phyloP scores from a whole-genome alignment of 1,140 invertebrate genomes.

The Drosophila lacteicornis region DNA sequence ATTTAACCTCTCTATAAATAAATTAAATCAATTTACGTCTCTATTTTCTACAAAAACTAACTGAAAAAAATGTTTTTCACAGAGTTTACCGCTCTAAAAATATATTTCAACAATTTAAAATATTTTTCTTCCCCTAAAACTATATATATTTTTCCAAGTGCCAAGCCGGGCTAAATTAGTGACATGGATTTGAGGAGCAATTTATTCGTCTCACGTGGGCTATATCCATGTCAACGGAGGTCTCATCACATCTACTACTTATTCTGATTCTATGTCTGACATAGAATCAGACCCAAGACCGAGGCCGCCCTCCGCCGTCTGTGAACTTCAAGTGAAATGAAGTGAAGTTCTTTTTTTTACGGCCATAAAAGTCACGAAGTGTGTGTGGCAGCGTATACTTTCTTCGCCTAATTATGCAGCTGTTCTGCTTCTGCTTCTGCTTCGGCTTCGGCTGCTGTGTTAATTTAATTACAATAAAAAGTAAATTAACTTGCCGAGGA shows the following conservation, averaged over 20 bases:
- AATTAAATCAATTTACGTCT: not conserved
- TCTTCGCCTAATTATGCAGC: slow-evolving; percentile 78
- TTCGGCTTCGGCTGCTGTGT: slow-evolving; percentile 55
- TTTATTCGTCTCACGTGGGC: slow-evolving; percentile 70
- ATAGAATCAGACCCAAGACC: slow-evolving; percentile 22
- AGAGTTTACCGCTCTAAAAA: too few relatives aligned
- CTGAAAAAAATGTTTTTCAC: too few relatives aligned
- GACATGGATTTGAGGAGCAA: slow-evolving; percentile 77
- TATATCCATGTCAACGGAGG: slow-evolving; percentile 28
- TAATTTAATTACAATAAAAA: slow-evolving; percentile 82
- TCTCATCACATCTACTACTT: slow-evolving; percentile 13
- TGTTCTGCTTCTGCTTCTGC: slow-evolving; percentile 56
- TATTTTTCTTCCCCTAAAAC: too few relatives aligned
- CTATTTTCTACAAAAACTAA: too few relatives aligned
- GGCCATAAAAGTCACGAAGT: slow-evolving; percentile 66
- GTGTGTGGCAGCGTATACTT: slow-evolving; percentile 57
- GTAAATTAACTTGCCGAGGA: slow-evolving; percentile 67
- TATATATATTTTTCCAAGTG: slow-evolving; percentile 4
- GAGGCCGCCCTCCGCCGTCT: slow-evolving; percentile 26
- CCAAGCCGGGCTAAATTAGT: slow-evolving; percentile 51
- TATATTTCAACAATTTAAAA: too few relatives aligned
- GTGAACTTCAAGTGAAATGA: slow-evolving; percentile 62
- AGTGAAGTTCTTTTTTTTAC: slow-evolving; percentile 65
- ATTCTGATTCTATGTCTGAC: slow-evolving; percentile 65
- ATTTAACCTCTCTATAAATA: not conserved